phyloP scores from a whole-genome alignment of 1,140 invertebrate genomes.

The Contarinia nasturtii region DNA sequence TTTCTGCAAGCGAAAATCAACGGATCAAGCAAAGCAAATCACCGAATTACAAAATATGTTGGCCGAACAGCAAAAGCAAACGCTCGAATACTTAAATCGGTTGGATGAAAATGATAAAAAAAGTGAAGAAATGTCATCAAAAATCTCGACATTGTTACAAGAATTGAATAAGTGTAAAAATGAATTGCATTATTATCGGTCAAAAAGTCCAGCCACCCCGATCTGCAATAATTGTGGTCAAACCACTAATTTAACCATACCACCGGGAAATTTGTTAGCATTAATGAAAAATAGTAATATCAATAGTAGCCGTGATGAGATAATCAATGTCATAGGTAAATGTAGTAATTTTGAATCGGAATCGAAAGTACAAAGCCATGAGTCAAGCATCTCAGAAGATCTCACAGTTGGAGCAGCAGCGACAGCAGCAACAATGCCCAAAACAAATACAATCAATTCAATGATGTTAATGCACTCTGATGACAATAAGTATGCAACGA shows the following conservation, averaged over 20 bases:
- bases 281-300: not conserved
- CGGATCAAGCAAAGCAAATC: constrained; percentile 66
- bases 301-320: not conserved
- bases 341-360: not conserved
- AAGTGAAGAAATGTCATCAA: constrained; percentile 68
- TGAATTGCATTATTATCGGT: constrained; percentile 73
- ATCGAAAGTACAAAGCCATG: not conserved
- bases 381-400: not conserved
- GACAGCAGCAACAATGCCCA: constrained; percentile 1
- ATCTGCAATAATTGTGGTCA: constrained; percentile 36
- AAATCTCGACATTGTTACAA: constrained; percentile 72
- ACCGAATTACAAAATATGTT: constrained; percentile 61
- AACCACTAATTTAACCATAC: constrained; percentile 27
- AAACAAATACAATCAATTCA: constrained; percentile 9
- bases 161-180: constrained; percentile 80
- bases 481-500: not conserved
- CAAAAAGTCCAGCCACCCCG: constrained; percentile 55
- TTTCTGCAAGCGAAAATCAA: constrained; percentile 56
- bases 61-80: constrained; percentile 52
- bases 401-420: too few species aligned
- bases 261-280: constrained; percentile 35
- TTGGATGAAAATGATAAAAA: constrained; percentile 78
- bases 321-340: not conserved
- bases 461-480: not conserved
- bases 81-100: constrained; percentile 57